Percentiles rank a stretch among this genome's conserved stretches.
phyloP scores from a whole-genome alignment of 53 echinoderm and acorn worm genomes.

The Actinopyga echinites region DNA sequence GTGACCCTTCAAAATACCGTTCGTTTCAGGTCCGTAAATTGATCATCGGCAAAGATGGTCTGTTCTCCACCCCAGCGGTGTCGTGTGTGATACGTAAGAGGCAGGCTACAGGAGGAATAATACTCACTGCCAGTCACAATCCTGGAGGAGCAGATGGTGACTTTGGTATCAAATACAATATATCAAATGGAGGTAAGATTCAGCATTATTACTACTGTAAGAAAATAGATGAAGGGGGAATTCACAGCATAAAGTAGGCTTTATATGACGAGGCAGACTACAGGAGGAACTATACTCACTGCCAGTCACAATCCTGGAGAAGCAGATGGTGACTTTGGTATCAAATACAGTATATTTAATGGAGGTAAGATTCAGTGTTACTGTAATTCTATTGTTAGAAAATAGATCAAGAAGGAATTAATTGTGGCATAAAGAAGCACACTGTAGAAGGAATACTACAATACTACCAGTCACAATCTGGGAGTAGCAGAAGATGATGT shows the following conservation, averaged over 20 bases:
- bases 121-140: slow-evolving; percentile 95
- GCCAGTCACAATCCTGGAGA: slow-evolving; percentile 98
- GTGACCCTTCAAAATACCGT: neutral
- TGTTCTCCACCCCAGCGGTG: slow-evolving; percentile 91
- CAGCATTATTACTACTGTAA: too few species aligned
- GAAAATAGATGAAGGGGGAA: too few species aligned
- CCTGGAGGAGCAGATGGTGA: slow-evolving; percentile 95
- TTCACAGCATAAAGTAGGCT: too few species aligned
- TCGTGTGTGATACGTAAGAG: slow-evolving; percentile 88
- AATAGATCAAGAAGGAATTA: too few species aligned
- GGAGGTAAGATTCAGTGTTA: too few species aligned
- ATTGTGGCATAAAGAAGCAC: too few species aligned
- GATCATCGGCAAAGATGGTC: slow-evolving; percentile 92
- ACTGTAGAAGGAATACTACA: too few species aligned
- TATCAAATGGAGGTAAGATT: slow-evolving; percentile 84
- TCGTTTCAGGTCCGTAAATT: slow-evolving; percentile 75
- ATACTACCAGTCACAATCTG: too few species aligned
- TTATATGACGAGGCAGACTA: slow-evolving; percentile 71
- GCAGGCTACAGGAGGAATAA: slow-evolving; percentile 86
- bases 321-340: slow-evolving; percentile 92
- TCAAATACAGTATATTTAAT: too few species aligned
- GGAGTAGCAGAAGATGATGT: too few species aligned
- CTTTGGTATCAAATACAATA: slow-evolving; percentile 98
- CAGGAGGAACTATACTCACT: slow-evolving; percentile 89
- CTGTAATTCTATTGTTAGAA: too few species aligned